Evolutionary conservation across 2,888 invertebrate genomes (phyloP).

Genomic region (Stenurella melanura): DNA sequence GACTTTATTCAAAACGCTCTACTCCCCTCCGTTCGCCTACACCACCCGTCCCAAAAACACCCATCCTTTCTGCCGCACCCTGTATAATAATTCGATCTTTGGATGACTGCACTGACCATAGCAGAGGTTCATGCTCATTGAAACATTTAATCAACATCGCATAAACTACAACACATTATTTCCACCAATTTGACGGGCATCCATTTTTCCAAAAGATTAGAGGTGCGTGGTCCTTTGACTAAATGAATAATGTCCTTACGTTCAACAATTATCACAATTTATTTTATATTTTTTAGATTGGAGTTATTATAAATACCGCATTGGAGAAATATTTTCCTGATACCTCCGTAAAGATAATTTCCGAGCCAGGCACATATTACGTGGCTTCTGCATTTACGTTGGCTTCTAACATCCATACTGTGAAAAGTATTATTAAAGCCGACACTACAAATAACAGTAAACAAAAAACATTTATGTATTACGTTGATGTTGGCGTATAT

Average conservation of each 20-base stretch:
- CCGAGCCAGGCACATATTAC: conserved; percentile 51
- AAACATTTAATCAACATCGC: no score
- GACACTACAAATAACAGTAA: background rate
- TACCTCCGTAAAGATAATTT: conserved; percentile 37
- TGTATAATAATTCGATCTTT: no score
- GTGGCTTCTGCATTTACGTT: conserved; percentile 49
- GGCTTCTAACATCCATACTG: conserved; percentile 43
- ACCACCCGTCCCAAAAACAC: no score
- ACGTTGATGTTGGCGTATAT: conserved; percentile 98
- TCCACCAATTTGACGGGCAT: no score
- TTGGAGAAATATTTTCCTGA: conserved; percentile 45
- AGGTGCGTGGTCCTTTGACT: no score
- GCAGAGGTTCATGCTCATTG: no score
- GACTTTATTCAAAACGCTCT: no score
- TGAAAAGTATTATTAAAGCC: conserved; percentile 15
- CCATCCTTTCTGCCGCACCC: no score
- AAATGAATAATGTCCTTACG: background rate
- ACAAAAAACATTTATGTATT: conserved; percentile 82
- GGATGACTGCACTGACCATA: no score
- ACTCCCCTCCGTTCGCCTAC: no score
- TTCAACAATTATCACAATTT: background rate
- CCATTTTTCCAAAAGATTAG: no score
- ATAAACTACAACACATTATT: no score
- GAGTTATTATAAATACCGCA: conserved; percentile 39
- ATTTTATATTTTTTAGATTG: conserved; percentile 38